Percentiles rank a stretch among this genome's conserved stretches.
These are phyloP conservation scores for Agapostemon virescens DNA, from an alignment of 2,888 invertebrate genomes.

Conservation along the genomic window DNA sequence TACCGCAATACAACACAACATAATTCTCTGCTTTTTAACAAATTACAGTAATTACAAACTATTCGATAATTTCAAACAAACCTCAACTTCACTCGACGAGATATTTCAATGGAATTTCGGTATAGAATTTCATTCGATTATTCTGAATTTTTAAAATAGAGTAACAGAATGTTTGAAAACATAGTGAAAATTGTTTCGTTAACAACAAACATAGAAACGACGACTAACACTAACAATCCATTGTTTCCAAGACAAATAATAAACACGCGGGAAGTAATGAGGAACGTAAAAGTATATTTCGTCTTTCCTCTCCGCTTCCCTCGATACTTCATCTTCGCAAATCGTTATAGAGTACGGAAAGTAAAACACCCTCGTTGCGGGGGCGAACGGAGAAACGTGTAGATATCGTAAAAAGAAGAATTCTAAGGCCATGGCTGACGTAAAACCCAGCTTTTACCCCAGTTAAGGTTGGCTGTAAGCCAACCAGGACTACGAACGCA, in stretches of 20 bases:
- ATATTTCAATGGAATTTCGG: too few species aligned
- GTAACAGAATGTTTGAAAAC: not conserved
- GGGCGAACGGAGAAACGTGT: conserved; percentile 47
- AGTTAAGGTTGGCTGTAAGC: conserved; percentile 69
- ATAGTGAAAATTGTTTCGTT: not conserved
- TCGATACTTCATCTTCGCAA: conserved; percentile 4
- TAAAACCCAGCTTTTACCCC: conserved; percentile 65
- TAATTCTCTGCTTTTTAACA: too few species aligned
- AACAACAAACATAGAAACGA: not conserved
- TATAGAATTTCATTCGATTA: not conserved
- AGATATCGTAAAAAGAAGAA: conserved; percentile 56
- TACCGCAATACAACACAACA: too few species aligned
- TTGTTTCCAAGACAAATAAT: not conserved
- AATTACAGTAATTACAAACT: too few species aligned
- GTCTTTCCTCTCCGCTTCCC: not conserved
- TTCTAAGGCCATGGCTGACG: conserved; percentile 65
- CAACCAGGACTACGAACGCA: conserved; percentile 63
- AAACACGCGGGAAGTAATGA: not conserved
- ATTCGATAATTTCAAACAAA: not conserved
- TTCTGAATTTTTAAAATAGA: not conserved
- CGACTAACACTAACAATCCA: conserved; percentile 4
- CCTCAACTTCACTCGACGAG: too few species aligned
- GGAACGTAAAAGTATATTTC: conserved; percentile 2
- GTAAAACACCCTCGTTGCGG: conserved; percentile 38
- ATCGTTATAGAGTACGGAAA: conserved; percentile 26